Percentiles rank a stretch among this genome's conserved stretches.
These are phyloP conservation scores for Papilio demoleus DNA, from an alignment of 2,888 invertebrate genomes.

Conservation along the genomic window DNA sequence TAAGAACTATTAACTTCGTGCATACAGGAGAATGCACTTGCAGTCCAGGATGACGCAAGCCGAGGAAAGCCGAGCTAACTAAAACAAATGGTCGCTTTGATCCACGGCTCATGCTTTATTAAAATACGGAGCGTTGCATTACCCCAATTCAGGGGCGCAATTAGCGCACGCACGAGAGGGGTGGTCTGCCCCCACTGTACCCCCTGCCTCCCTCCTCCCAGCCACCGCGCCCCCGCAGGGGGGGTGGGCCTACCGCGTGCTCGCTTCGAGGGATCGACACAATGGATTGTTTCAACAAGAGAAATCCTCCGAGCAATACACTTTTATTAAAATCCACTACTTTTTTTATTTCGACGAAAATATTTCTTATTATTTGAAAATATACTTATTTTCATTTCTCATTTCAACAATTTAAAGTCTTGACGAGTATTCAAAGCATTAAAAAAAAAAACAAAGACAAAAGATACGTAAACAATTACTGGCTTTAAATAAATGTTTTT, in stretches of 20 bases:
- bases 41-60: slow-evolving; percentile 49
- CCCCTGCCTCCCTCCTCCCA: slow-evolving; percentile 18
- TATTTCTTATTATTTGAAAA: not conserved
- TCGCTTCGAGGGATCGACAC: slow-evolving; percentile 29
- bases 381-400: not conserved
- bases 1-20: too few relatives aligned
- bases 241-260: slow-evolving; percentile 38
- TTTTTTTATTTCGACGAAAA: not conserved
- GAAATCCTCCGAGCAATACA: slow-evolving; percentile 20
- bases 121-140: slow-evolving; percentile 75
- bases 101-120: slow-evolving; percentile 76
- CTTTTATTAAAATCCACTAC: slow-evolving; percentile 2
- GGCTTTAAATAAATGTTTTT: too few relatives aligned
- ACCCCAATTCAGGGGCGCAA: slow-evolving; percentile 80
- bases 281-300: slow-evolving; percentile 31
- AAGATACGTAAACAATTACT: too few relatives aligned
- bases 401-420: not conserved
- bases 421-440: not conserved
- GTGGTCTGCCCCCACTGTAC: slow-evolving; percentile 52
- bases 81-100: slow-evolving; percentile 77
- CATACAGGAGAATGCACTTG: slow-evolving; percentile 32
- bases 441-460: too few relatives aligned
- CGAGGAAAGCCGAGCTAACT: slow-evolving; percentile 69
- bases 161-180: slow-evolving; percentile 71
- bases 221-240: slow-evolving; percentile 48